Base-by-base conservation (phyloP, 2,113 vertebrate genomes). In the Phylloscopus whistleri region DNA sequence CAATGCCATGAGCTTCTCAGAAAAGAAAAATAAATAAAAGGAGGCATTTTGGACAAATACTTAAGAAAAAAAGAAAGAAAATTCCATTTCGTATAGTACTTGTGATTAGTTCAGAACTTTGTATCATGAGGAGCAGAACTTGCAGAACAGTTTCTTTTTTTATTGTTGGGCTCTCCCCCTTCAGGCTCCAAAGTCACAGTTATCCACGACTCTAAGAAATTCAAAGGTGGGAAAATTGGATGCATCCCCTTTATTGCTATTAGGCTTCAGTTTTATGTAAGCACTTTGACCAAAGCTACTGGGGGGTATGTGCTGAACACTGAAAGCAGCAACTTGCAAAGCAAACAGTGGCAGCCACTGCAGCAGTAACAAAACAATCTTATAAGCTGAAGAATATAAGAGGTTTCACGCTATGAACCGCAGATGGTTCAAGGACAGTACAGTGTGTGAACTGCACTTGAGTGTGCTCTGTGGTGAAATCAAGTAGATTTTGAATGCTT, bases 401-500 rank as follows among this genome's bases (percentile, higher is more conserved):
- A 80, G 52, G 69, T 89, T 92, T 67, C 66, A 90, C 6, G 7
- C 64, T 67, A 78, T 49, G 94, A 83, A 64, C 21, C 39, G 28
- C 59, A 75, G 44, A 76, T 64, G 44, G 37, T 84, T 96, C 86
- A 93, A 80, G 90, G 79, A 64, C 66, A 86, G 60, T 31, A 44
- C 59, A 55, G 68, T 82, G 82, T 84, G 64, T 84, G 85, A 89
- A 66, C 86, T 33, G 44, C 83, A 82, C 63, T 76, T 80, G 33
- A 81, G 16, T 11, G 37, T 72, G 59, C 56, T 96, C 68, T 80
- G 70, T 84, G 78, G 39, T 93, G 73, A 94, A 92, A 92, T 51
- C 58, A 92, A 90, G 66, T 77, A 85, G 44, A 81, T 37, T 93
- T 74, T 92, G 87, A 96, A 94, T 84, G 88, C 30, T 90, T 88